phyloP scores from a whole-genome alignment of 2,113 vertebrate species.

The Progne subis region DNA sequence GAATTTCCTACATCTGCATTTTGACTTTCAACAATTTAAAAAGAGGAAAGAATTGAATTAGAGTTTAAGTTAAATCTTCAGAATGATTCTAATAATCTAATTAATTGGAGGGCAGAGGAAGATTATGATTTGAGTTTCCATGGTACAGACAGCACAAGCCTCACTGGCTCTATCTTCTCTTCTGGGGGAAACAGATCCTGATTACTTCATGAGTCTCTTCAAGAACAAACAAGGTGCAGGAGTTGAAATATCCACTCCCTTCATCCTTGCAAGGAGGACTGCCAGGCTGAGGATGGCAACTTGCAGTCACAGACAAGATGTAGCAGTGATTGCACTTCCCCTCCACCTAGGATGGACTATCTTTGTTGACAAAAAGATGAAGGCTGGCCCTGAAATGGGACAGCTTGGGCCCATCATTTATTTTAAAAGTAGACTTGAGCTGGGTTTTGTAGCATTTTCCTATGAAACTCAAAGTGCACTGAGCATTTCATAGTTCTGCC shows the following conservation, averaged over 20 bases:
- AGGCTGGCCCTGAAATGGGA: background rate
- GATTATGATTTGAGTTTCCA: background rate
- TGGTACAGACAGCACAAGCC: background rate
- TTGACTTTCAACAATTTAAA: background rate
- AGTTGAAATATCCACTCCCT: background rate
- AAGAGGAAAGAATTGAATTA: background rate
- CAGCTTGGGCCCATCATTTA: background rate
- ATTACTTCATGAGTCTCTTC: background rate
- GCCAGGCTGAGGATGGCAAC: background rate
- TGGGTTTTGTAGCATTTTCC: background rate
- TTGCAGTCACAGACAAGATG: background rate
- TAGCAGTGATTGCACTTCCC: background rate
- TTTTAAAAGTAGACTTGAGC: background rate
- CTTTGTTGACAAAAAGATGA: background rate
- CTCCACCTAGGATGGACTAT: background rate
- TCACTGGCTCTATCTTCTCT: background rate
- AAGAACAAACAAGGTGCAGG: background rate
- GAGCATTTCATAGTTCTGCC: background rate
- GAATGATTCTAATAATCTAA: background rate
- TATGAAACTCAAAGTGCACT: background rate
- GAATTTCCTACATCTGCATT: background rate
- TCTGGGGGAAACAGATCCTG: background rate
- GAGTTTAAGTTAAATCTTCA: background rate
- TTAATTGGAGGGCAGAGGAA: background rate
- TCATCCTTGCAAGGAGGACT: background rate